Evolutionary conservation across 2,888 invertebrate genomes (phyloP).

Genomic region (Drosophila melanosoma): DNA sequence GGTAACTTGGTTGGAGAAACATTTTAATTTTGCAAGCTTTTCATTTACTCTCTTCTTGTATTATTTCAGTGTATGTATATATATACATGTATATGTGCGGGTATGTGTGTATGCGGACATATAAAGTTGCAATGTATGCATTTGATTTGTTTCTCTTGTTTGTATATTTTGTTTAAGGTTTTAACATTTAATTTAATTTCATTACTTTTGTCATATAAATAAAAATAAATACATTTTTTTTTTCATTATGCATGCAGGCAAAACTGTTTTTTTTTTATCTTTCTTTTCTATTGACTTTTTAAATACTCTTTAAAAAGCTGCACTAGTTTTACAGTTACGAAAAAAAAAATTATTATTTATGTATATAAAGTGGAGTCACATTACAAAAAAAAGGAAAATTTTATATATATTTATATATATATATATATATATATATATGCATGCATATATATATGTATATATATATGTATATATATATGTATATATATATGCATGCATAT

Average conservation of each 20-base stretch:
- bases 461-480: conserved; percentile 15
- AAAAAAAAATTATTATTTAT: conserved; percentile 57
- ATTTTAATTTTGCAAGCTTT: conserved; percentile 18
- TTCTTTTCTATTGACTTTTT: conserved; percentile 46
- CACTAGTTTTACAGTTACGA: conserved; percentile 75
- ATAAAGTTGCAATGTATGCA: conserved; percentile 45
- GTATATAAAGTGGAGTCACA: conserved; percentile 62
- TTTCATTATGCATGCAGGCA: conserved; percentile 68
- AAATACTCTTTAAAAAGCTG: conserved; percentile 66
- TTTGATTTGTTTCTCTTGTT: conserved; percentile 44
- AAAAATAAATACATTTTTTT: conserved; percentile 72
- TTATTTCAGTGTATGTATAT: conserved; percentile 7
- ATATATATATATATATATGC: conserved; percentile 18
- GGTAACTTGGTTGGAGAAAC: conserved; percentile 21
- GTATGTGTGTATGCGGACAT: conserved; percentile 39
- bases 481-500: conserved; percentile 27
- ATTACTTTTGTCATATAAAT: conserved; percentile 69
- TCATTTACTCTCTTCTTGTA: conserved; percentile 7
- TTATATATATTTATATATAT: conserved; percentile 34
- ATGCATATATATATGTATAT: conserved; percentile 34
- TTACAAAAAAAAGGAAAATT: conserved; percentile 58
- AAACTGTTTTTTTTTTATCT: conserved; percentile 43
- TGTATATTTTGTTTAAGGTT: conserved; percentile 75
- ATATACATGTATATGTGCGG: conserved; percentile 10
- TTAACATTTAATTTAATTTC: conserved; percentile 79